Conservation (phyloP, 2,797 vertebrate species). For the Sebastolobus alascanus region DNA sequence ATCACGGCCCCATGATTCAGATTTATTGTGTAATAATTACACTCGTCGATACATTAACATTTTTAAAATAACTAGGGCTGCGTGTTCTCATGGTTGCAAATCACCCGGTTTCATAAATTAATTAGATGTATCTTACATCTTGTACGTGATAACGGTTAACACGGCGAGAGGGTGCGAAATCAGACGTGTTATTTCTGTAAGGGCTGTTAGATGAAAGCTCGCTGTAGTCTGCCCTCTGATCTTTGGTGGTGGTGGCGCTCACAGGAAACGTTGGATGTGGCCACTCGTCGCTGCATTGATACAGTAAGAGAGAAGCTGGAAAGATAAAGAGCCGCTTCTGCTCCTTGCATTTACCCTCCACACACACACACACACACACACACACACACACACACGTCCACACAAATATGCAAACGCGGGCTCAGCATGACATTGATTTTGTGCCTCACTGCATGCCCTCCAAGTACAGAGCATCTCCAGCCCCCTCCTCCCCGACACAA, state of each 20-base stretch:
- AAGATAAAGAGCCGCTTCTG: conserved; percentile 29
- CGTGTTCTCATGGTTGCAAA: conserved; percentile 6
- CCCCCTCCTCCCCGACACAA: conserved; percentile 8
- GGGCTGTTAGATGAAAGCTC: conserved; percentile 30
- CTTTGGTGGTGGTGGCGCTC: conserved; percentile 20
- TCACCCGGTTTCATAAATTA: conserved; percentile 21
- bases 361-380: background rate
- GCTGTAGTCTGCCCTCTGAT: conserved; percentile 27
- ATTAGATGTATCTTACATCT: conserved; percentile 28
- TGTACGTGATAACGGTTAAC: conserved; percentile 10
- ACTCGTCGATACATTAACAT: background rate
- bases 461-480: conserved; percentile 20
- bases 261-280: background rate
- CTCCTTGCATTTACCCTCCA: background rate
- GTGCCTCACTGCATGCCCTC: conserved; percentile 36
- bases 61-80: background rate
- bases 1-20: conserved; percentile 13
- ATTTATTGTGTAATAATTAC: conserved; percentile 39
- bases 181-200: conserved; percentile 39
- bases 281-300: conserved; percentile 17
- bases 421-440: conserved; percentile 62
- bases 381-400: background rate
- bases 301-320: conserved; percentile 8
- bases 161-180: conserved; percentile 23
- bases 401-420: conserved; percentile 20